Evolutionary conservation across 2,797 vertebrate species (phyloP).

Genomic region (Pempheris klunzingeri): DNA sequence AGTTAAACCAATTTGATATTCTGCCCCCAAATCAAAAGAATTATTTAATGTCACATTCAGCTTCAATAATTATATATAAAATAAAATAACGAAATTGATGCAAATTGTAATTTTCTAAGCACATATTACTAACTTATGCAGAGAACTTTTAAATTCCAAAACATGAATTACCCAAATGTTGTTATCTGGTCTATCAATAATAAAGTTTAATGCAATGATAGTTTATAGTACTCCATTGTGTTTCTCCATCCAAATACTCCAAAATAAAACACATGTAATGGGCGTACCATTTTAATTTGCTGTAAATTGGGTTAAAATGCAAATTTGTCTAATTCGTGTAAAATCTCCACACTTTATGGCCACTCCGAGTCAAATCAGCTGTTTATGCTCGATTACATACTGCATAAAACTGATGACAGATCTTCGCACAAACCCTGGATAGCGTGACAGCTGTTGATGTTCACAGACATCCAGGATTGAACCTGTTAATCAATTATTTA

Average conservation of each 20-base stretch:
- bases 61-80: neutral
- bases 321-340: neutral
- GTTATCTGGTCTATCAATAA: neutral
- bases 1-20: too few relatives aligned
- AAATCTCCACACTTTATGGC: neutral
- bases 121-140: too few relatives aligned
- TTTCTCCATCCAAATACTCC: neutral
- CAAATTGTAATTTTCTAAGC: too few relatives aligned
- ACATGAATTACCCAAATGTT: neutral
- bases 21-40: too few relatives aligned
- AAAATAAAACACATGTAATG: neutral
- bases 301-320: neutral
- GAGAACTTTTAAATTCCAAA: neutral
- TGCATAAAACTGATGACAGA: conserved; percentile 1
- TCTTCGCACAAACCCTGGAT: conserved; percentile 16
- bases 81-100: too few relatives aligned
- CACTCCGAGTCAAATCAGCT: neutral
- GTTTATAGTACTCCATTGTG: neutral
- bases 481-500: conserved; percentile 75
- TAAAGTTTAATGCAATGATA: neutral
- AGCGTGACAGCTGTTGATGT: conserved; percentile 63
- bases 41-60: too few relatives aligned
- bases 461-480: conserved; percentile 52
- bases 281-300: neutral
- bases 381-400: conserved; percentile 8